Base-by-base conservation (phyloP, 2,113 vertebrate species). In the Atrichornis clamosus region DNA sequence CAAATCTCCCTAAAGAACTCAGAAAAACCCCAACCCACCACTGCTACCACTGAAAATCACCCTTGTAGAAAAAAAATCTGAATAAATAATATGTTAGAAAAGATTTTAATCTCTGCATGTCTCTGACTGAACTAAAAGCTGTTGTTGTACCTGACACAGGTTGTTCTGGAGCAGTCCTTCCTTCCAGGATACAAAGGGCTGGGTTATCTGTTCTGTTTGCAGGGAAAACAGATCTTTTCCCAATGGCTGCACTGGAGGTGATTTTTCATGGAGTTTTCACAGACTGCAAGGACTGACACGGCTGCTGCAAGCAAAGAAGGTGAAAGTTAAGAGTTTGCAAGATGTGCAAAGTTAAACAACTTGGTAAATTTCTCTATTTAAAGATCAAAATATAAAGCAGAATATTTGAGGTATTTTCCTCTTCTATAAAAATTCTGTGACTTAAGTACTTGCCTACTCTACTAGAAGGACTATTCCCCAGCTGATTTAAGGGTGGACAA, bases 41-140 rank as follows among this genome's bases (percentile, higher is more conserved):
- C 17, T 37, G 15, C 41, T 60, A 52, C 6, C 35, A 32, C 55
- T 92, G 59, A 68, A 87, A 64, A 81, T 33, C 27, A 39, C 4
- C 13, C 41, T 0, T 23, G 14, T 19, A 47, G 7, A 4, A 4
- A 35, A 44, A 69, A n/a, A 74, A 13, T 5, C 27, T 20, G 0
- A 27, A 26, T 30, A 87, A 80, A 33, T 10, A 1, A 33, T 56
- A 24, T 5, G 2, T 27, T 17, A 44, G 46, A 33, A 41, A 65
- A 47, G 0, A 80, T 42, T 13, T 56, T 15, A 37, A 47, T 62
- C 28, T 62, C 30, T 68, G 32, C 8, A 3, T 10, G 7, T 33
- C 41, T 73, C 42, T 3, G 5, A 7, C 44, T 50, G 47, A 67
- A 83, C 27, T 16, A 41, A 59, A 79, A 50, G 56, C 47, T 85